Evolutionary conservation across 2,113 vertebrate species (phyloP).

Genomic region (Calypte anna): DNA sequence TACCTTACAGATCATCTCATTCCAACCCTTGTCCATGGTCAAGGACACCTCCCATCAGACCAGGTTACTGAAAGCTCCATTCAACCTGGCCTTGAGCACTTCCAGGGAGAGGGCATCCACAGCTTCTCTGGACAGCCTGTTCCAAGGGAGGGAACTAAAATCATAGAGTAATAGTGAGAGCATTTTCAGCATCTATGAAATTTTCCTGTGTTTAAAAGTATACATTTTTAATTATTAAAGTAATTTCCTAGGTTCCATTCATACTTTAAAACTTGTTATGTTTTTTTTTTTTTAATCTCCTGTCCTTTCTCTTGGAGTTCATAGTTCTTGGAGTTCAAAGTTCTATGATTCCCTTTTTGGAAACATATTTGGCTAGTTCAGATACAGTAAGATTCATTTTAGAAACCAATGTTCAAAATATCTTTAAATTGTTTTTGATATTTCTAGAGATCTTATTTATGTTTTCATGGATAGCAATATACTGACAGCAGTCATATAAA

Average conservation of each 20-base stretch:
- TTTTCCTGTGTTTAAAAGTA: background rate
- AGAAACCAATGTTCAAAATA: background rate
- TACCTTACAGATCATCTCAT: too few species aligned
- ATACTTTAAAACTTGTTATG: background rate
- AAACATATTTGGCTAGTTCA: background rate
- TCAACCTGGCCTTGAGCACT: too few species aligned
- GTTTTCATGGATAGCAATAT: background rate
- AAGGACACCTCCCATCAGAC: too few species aligned
- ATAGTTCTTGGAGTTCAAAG: background rate
- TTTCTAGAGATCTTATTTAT: background rate
- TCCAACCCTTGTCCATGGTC: too few species aligned
- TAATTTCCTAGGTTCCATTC: background rate
- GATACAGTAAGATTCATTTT: background rate
- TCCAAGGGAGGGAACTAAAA: background rate
- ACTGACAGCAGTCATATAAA: background rate
- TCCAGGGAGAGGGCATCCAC: too few species aligned
- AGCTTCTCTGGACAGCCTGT: too few species aligned
- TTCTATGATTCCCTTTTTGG: background rate
- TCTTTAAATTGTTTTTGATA: background rate
- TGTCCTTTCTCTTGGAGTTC: background rate
- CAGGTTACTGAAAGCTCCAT: too few species aligned
- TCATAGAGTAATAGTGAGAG: background rate
- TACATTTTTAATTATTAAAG: background rate
- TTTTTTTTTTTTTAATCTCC: background rate
- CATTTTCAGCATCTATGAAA: background rate